Evolutionary conservation across 2,888 invertebrate genomes (phyloP).

Genomic region (Macropis europaea): DNA sequence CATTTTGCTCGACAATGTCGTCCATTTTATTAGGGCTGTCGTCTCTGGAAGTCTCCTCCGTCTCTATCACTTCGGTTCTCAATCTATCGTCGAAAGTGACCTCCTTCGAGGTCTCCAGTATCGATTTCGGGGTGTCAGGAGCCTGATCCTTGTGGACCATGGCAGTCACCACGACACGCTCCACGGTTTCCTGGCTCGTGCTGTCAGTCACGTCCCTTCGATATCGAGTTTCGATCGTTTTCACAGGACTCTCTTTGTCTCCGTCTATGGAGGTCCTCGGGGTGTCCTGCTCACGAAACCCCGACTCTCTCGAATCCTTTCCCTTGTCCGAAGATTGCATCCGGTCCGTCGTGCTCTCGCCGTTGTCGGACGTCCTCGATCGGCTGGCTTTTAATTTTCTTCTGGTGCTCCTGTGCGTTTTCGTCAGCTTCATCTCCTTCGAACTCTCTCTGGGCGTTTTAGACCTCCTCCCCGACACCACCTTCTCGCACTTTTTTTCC

Average conservation of each 20-base stretch:
- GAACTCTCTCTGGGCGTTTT: constrained; percentile 68
- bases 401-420: constrained; percentile 57
- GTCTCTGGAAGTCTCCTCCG: constrained; percentile 29
- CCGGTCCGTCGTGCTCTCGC: constrained; percentile 12
- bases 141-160: constrained; percentile 75
- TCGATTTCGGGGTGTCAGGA: constrained; percentile 68
- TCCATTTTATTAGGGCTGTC: constrained; percentile 59
- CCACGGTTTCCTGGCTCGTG: constrained; percentile 75
- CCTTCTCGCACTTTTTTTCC: constrained; percentile 72
- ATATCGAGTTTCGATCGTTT: constrained; percentile 50
- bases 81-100: constrained; percentile 79
- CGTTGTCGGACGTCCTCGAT: constrained; percentile 48
- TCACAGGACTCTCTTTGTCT: constrained; percentile 75
- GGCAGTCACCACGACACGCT: constrained; percentile 74
- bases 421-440: constrained; percentile 61
- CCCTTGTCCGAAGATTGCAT: constrained; percentile 21
- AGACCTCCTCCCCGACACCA: constrained; percentile 68
- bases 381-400: constrained; percentile 54
- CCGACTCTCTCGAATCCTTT: constrained; percentile 64
- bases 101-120: constrained; percentile 28
- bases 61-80: constrained; percentile 75
- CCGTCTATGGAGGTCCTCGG: constrained; percentile 79
- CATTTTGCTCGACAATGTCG: constrained; percentile 68
- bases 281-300: not conserved
- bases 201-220: constrained; percentile 71